These are phyloP conservation scores for Platysternon megacephalum DNA, from an alignment of 2,113 vertebrate species.

Conservation along the genomic window DNA sequence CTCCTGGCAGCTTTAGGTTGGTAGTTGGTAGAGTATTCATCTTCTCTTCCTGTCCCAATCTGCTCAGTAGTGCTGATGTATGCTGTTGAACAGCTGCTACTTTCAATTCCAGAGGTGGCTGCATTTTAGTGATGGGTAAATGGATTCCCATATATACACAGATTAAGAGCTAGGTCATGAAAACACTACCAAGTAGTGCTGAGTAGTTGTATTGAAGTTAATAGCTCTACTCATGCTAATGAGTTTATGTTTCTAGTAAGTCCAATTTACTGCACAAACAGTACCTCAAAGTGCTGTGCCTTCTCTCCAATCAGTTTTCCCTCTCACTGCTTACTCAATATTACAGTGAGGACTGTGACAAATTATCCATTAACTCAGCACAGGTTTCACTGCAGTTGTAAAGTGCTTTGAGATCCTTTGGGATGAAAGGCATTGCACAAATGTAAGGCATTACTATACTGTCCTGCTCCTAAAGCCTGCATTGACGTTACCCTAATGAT, in stretches of 20 bases:
- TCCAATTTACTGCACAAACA: conserved; percentile 42
- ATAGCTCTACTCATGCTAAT: neutral
- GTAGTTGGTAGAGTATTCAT: neutral
- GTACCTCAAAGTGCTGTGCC: conserved; percentile 57
- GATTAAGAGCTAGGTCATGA: neutral
- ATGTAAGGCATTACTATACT: conserved; percentile 47
- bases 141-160: neutral
- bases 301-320: conserved; percentile 53
- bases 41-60: neutral
- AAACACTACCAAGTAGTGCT: neutral
- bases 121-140: neutral
- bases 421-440: conserved; percentile 51
- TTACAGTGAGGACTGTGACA: conserved; percentile 47
- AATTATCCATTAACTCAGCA: conserved; percentile 39
- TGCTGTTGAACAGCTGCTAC: neutral
- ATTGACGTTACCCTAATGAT: conserved; percentile 45
- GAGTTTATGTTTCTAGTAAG: conserved; percentile 19
- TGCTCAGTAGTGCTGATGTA: neutral
- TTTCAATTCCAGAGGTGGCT: neutral
- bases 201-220: conserved; percentile 35
- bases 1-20: neutral
- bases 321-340: conserved; percentile 58
- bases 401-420: conserved; percentile 54
- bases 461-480: conserved; percentile 21
- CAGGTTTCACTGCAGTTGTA: conserved; percentile 52